Evolutionary conservation across 2,113 vertebrate genomes (phyloP), one percentile per base, ranked within the genome.

Genomic region (Platysternon megacephalum): DNA sequence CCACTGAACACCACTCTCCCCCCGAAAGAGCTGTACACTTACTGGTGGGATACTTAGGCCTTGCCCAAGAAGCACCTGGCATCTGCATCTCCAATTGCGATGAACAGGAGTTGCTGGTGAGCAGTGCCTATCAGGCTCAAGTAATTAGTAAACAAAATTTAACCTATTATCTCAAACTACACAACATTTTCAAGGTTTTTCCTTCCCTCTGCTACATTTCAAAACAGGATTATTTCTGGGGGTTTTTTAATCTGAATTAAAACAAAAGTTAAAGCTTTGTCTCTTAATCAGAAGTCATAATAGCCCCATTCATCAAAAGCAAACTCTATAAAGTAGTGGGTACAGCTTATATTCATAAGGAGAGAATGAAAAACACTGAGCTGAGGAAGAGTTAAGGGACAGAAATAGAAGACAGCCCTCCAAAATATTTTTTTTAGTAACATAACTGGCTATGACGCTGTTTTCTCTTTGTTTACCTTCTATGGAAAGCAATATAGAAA

Each of bases 1-100:
- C 52, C 78, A 22, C 58, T 26, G 1, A 5, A 1, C 2, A n/a
- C 3, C 0, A 12, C 9, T 10, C 6, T 32, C 82, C 42, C 6
- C 26, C 2, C 11, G 5, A 13, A 13, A 22, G 65, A 24, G 19
- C 0, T 78, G 13, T 29, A 46, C 39, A 78, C 4, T 10, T 28
- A 44, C 42, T 46, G 12, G 74, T 78, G 22, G 26, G 42, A 46
- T 29, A 78, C 13, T 5, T 8, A 16, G 12, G 11, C 24, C 42
- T 26, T 46, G 42, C 19, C 11, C 74, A 44, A 78, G 6, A 78
- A 46, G 74, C 74, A 46, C 72, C 3, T 76, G 72, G 39, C 11
- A 7, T 42, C 44, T 78, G 42, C 74, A 78, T 10, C 19, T 39
- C 17, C 11, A n/a, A 39, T 21, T 44, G 72, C 42, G 11, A 44